Conservation (phyloP, 1,140 invertebrate species). For the Tetragnatha versicolor region DNA sequence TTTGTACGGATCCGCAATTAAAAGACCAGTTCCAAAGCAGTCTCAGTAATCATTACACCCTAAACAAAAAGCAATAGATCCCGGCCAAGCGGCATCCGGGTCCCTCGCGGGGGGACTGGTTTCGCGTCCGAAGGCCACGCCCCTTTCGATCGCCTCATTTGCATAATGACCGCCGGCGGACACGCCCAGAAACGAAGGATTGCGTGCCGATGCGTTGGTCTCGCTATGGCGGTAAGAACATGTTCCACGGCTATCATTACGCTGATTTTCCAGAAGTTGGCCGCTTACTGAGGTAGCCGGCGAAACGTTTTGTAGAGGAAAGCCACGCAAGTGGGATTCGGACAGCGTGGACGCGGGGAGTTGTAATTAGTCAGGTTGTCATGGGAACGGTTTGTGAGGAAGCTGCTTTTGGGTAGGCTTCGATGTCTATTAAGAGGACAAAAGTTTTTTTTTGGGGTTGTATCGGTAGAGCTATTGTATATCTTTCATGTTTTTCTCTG, state of each 20-base stretch:
- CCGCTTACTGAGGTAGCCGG: conserved; percentile 13
- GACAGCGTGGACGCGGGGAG: no score
- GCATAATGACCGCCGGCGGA: conserved; percentile 23
- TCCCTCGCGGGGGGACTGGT: background rate
- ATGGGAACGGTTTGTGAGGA: no score
- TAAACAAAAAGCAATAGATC: no score
- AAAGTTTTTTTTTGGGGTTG: no score
- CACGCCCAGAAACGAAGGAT: conserved; percentile 26
- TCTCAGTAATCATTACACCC: no score
- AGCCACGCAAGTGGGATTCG: background rate
- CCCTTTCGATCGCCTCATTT: conserved; percentile 24
- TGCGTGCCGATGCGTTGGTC: background rate
- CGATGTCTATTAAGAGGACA: no score
- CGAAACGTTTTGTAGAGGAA: conserved; percentile 26
- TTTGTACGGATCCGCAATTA: no score
- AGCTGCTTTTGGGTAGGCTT: no score
- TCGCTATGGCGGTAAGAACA: conserved; percentile 25
- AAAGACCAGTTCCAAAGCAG: no score
- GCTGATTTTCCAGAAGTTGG: conserved; percentile 6
- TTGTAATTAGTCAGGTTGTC: no score
- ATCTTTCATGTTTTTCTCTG: no score
- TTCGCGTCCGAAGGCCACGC: conserved; percentile 11
- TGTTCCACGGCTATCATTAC: conserved; percentile 16
- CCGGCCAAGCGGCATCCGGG: conserved; percentile 10
- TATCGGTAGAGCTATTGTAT: no score